phyloP scores from a whole-genome alignment of 2,888 invertebrate genomes.

The Germaria angustata region DNA sequence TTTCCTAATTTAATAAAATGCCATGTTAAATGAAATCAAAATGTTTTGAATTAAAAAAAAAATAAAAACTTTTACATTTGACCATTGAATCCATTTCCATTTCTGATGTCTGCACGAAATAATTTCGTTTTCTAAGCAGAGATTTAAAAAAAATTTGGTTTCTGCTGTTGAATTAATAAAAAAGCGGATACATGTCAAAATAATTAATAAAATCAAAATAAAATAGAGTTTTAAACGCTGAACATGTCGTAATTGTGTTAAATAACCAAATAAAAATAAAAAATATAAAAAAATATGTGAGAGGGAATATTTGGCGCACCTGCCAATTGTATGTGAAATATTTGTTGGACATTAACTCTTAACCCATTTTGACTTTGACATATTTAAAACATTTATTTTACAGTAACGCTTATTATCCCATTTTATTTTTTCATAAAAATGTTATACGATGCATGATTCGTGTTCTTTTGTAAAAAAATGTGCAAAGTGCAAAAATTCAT shows the following conservation, averaged over 20 bases:
- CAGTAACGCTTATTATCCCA: too few relatives aligned
- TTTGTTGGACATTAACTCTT: conserved; percentile 9
- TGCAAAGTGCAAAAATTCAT: too few relatives aligned
- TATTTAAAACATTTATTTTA: too few relatives aligned
- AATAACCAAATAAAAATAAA: conserved; percentile 12
- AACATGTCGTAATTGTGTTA: conserved; percentile 52
- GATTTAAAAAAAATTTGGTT: conserved; percentile 2
- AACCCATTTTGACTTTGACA: background rate
- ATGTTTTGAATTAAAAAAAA: background rate
- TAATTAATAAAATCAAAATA: background rate
- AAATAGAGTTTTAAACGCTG: conserved; percentile 16
- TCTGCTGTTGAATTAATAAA: conserved; percentile 7
- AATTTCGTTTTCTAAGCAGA: conserved; percentile 12
- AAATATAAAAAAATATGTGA: background rate
- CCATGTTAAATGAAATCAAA: conserved; percentile 4
- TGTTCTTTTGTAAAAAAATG: too few relatives aligned
- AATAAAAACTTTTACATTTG: background rate
- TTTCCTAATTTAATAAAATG: background rate
- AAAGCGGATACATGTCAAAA: conserved; percentile 46
- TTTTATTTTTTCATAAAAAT: too few relatives aligned
- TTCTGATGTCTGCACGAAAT: background rate
- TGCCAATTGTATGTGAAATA: conserved; percentile 45
- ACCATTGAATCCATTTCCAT: background rate
- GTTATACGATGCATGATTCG: too few relatives aligned
- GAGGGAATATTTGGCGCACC: conserved; percentile 49